Evolutionary conservation across 2,113 vertebrate species (phyloP), one percentile per base, ranked within the genome.

Genomic region (Crotalus tigris): DNA sequence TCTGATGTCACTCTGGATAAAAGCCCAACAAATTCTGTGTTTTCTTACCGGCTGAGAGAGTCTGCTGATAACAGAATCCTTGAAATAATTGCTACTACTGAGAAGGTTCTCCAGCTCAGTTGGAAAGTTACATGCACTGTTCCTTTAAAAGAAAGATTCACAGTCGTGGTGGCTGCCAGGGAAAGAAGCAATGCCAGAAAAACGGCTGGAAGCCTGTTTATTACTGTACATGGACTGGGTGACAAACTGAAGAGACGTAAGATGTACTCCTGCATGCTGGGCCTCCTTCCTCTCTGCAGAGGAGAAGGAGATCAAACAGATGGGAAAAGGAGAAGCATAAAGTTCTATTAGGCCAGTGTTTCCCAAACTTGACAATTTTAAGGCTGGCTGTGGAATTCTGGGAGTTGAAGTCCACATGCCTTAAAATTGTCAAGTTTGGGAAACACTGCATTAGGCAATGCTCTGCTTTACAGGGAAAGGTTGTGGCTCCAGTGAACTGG

Each of bases 211-310:
- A 89, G 57, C 39, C 93, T 7, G 88, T 96, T 96, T 94, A 53
- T 94, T 55, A 90, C 92, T 93, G 57, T 90, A 90, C 61, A 90
- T 44, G 33, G 95, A 94, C 96, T 93, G n/a, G 94, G 93, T 97
- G 96, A 97, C 96, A 58, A 90, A 92, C 95, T 91, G 85, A 95
- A 94, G 93, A 92, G 10, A 88, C 93, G 90, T 94, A 95, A 88
- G 51, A n/a, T 93, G 85, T 55, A 57, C 54, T 85, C 55, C 81
- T 53, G 29, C 49, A 10, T 26, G 39, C 85, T 87, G 29, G 19
- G 21, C 55, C 26, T 90, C 59, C 49, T 44, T 58, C 91, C 59
- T 58, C 81, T 75, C 49, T 24, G 15, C n/a, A 87, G 51, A 86
- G 49, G 13, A 69, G 15, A 29, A 91, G 19, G 87, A 58, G 24